phyloP scores from a whole-genome alignment of 2,797 vertebrate genomes.

The Epinephelus awoara region DNA sequence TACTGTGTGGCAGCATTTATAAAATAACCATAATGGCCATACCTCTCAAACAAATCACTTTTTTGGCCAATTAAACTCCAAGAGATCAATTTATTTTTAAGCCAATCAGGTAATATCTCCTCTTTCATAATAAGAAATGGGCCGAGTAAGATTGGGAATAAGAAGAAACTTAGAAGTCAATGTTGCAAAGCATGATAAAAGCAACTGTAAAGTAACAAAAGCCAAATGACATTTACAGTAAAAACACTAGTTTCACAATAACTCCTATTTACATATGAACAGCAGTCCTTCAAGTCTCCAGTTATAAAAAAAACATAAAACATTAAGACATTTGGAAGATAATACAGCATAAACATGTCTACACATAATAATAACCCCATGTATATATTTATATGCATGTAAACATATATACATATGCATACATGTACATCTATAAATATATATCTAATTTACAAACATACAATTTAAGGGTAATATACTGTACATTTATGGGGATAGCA shows the following conservation, averaged over 20 bases:
- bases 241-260: constrained; percentile 92
- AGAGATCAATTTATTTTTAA: constrained; percentile 14
- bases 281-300: constrained; percentile 99
- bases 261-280: constrained; percentile 96
- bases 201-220: constrained; percentile 79
- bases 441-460: constrained; percentile 89
- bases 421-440: constrained; percentile 89
- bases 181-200: constrained; percentile 74
- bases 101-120: constrained; percentile 31
- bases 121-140: constrained; percentile 32
- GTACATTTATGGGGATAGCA: constrained; percentile 90
- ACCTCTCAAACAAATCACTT: constrained; percentile 14
- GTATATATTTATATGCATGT: constrained; percentile 86
- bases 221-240: constrained; percentile 88
- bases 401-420: constrained; percentile 89
- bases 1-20: constrained; percentile 34
- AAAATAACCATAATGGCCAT: constrained; percentile 9
- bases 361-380: constrained; percentile 85
- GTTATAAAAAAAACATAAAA: constrained; percentile 88
- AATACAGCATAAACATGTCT: constrained; percentile 90
- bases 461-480: constrained; percentile 88
- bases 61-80: constrained; percentile 15
- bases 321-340: constrained; percentile 82
- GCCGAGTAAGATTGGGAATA: constrained; percentile 38
- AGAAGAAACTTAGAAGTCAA: constrained; percentile 52